Evolutionary conservation across 2,797 vertebrate species (phyloP).

Genomic region (Neostethus bicornis): DNA sequence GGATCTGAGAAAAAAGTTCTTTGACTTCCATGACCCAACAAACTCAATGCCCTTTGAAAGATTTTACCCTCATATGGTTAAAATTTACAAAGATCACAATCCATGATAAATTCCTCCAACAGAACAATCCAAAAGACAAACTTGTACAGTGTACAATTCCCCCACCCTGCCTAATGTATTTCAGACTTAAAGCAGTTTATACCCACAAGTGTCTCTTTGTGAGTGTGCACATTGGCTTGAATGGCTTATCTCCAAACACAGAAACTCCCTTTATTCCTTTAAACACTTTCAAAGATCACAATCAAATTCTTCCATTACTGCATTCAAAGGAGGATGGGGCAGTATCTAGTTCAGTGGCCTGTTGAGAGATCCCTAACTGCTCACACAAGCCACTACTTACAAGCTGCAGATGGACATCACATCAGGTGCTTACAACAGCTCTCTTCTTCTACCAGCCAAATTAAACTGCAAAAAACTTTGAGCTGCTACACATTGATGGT

Average conservation of each 20-base stretch:
- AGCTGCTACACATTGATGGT: neutral
- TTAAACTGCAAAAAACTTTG: neutral
- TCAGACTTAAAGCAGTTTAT: constrained; percentile 23
- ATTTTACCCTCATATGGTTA: too few species aligned
- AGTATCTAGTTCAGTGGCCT: neutral
- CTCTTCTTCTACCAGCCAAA: neutral
- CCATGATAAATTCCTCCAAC: neutral
- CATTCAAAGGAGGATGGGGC: neutral
- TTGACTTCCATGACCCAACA: neutral
- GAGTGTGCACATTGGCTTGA: constrained; percentile 55
- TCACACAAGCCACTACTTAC: neutral
- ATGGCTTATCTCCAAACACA: constrained; percentile 51
- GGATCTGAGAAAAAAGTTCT: too few species aligned
- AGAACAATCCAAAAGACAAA: constrained; percentile 22
- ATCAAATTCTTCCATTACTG: constrained; percentile 35
- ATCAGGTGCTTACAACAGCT: neutral
- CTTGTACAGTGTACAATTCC: constrained; percentile 25
- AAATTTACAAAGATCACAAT: too few species aligned
- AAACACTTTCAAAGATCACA: constrained; percentile 34
- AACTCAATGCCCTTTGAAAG: neutral
- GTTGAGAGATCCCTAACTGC: neutral
- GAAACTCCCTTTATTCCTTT: constrained; percentile 33
- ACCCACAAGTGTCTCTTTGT: constrained; percentile 67
- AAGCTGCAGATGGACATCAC: neutral
- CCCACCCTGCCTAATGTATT: constrained; percentile 36